These are phyloP conservation scores for Mycogona germanica DNA, from an alignment of 2,888 invertebrate genomes.

Conservation along the genomic window DNA sequence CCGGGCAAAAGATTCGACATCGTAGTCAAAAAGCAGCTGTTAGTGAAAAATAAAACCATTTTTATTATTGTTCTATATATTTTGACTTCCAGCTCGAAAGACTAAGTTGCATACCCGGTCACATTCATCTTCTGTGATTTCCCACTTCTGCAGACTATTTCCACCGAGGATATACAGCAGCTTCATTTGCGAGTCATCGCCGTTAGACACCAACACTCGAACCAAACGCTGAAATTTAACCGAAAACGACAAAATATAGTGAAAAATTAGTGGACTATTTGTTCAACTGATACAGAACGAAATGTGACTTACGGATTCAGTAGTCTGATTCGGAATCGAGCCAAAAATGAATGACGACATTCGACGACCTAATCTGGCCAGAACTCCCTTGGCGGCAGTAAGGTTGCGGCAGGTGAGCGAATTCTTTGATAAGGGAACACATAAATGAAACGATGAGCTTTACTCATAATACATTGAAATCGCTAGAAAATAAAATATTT, in stretches of 20 bases:
- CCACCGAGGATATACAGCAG: conserved; percentile 60
- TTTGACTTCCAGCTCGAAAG: not conserved
- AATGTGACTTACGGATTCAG: conserved; percentile 31
- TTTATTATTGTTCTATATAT: not conserved
- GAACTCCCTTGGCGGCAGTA: conserved; percentile 37
- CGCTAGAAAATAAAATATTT: not conserved
- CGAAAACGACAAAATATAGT: too few relatives aligned
- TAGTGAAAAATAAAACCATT: conserved; percentile 19
- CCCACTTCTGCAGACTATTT: conserved; percentile 72
- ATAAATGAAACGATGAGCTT: not conserved
- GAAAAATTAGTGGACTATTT: too few relatives aligned
- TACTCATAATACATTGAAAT: not conserved
- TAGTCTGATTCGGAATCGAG: conserved; percentile 33
- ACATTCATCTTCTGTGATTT: conserved; percentile 44
- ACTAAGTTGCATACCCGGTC: conserved; percentile 39
- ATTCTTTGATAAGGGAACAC: conserved; percentile 26
- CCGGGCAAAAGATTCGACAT: conserved; percentile 55
- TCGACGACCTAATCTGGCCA: conserved; percentile 72
- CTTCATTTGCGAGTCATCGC: conserved; percentile 37
- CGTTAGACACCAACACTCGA: conserved; percentile 45
- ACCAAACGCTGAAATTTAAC: conserved; percentile 45
- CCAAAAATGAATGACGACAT: conserved; percentile 74
- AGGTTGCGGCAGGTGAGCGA: conserved; percentile 36
- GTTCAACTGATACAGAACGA: too few relatives aligned
- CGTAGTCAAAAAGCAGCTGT: conserved; percentile 56